A percentile compares a stretch with the other conserved stretches of the same genome.
Conservation (phyloP, 1,140 invertebrate species). For the Plutomurus gul region DNA sequence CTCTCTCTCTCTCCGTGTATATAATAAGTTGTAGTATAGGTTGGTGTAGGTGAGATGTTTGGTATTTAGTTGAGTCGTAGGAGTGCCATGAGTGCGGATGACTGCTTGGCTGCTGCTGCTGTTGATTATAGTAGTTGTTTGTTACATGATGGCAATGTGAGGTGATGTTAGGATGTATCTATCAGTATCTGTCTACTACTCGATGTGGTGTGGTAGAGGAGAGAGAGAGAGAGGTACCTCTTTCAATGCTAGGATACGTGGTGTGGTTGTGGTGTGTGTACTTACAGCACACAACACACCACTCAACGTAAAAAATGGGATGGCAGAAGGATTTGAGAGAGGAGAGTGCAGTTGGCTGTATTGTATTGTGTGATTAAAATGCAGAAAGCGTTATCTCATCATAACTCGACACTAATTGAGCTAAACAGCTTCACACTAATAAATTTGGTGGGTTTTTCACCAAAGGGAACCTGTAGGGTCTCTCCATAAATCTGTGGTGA, state of each 20-base stretch:
- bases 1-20: no score
- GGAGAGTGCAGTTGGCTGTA: neutral
- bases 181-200: no score
- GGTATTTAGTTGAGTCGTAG: neutral
- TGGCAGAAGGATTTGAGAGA: neutral
- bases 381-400: conserved; percentile 51
- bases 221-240: no score
- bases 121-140: neutral
- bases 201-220: neutral
- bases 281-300: neutral
- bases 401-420: conserved; percentile 54
- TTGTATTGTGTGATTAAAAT: conserved; percentile 46
- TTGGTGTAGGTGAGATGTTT: neutral
- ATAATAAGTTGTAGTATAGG: neutral
- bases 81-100: conserved; percentile 1
- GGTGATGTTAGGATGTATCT: neutral
- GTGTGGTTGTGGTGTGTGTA: neutral
- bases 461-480: conserved; percentile 34
- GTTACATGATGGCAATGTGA: neutral
- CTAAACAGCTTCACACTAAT: conserved; percentile 52
- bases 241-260: no score
- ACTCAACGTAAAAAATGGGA: neutral
- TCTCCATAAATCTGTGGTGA: conserved; percentile 38
- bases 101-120: neutral
- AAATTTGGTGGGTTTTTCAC: conserved; percentile 49